Evolutionary conservation across 2,113 vertebrate species (phyloP).

Genomic region (Heliornis fulica): DNA sequence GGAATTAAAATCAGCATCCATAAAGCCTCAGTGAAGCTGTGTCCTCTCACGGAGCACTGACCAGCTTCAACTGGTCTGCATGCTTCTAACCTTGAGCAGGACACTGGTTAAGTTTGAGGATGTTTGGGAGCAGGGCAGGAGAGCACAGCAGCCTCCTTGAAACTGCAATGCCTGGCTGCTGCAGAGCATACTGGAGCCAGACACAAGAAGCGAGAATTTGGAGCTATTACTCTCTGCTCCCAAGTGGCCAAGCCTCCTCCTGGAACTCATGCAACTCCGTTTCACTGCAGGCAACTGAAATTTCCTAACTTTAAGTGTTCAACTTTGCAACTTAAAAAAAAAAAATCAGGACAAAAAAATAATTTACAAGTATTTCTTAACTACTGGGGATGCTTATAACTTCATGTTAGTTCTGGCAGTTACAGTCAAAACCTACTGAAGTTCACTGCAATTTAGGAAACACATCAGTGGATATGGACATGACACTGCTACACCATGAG

Average conservation of each 20-base stretch:
- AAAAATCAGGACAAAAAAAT: not conserved
- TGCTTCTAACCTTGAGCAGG: not conserved
- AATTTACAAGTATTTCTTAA: not conserved
- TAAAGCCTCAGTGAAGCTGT: not conserved
- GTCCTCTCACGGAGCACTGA: not conserved
- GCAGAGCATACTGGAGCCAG: not conserved
- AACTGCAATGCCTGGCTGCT: not conserved
- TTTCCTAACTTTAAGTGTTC: not conserved
- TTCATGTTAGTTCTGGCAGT: not conserved
- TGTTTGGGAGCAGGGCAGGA: not conserved
- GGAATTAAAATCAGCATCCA: not conserved
- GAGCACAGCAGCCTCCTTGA: not conserved
- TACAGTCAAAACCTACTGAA: not conserved
- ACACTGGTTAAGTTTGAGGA: not conserved
- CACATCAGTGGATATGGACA: not conserved
- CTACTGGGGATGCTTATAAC: not conserved
- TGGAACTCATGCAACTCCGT: not conserved
- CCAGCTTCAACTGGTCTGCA: not conserved
- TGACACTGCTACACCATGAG: not conserved
- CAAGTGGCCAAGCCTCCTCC: not conserved
- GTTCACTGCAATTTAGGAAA: not conserved
- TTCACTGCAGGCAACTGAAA: not conserved
- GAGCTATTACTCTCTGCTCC: not conserved
- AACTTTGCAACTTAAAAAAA: not conserved
- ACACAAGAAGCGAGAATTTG: not conserved